Conservation (phyloP, 2,797 vertebrate species). For the Fistularia tabacaria region DNA sequence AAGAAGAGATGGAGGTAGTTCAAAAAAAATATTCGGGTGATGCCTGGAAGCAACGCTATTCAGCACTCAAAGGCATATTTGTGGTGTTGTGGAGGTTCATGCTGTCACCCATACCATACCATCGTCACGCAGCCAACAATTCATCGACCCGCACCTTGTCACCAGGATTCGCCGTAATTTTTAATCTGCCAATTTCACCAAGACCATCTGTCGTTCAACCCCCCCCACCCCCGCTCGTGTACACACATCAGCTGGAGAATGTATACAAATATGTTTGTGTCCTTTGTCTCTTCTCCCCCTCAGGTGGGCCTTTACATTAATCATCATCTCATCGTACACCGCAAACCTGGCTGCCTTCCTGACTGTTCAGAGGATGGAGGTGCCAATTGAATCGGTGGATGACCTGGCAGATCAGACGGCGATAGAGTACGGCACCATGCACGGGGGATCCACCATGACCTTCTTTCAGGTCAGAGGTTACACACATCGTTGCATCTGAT, state of each 20-base stretch:
- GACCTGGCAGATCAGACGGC: slow-evolving; percentile 97
- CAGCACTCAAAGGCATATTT: no score
- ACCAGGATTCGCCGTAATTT: no score
- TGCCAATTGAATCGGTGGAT: slow-evolving; percentile 96
- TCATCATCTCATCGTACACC: slow-evolving; percentile 99
- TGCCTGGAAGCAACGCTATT: no score
- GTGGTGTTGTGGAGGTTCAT: no score
- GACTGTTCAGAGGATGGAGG: slow-evolving; percentile 97
- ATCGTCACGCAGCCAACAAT: no score
- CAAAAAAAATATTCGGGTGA: no score
- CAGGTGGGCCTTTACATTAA: slow-evolving; percentile 99
- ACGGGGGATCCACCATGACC: slow-evolving; percentile 97
- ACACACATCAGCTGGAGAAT: slow-evolving; percentile 37
- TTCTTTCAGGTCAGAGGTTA: slow-evolving; percentile 88
- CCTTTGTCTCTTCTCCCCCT: slow-evolving; percentile 28
- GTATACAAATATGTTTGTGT: slow-evolving; percentile 36
- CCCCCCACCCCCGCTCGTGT: slow-evolving; percentile 7
- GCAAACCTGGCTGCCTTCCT: slow-evolving; percentile 98
- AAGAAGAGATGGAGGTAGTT: no score
- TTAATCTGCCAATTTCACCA: slow-evolving; percentile 5
- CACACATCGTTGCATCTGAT: slow-evolving; percentile 17
- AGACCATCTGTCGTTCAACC: slow-evolving; percentile 24
- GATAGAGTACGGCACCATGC: slow-evolving; percentile 97
- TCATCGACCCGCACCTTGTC: no score
- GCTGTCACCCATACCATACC: no score